Evolutionary conservation across 2,113 vertebrate species (phyloP), one percentile per base, ranked within the genome.

Genomic region (Daboia siamensis): DNA sequence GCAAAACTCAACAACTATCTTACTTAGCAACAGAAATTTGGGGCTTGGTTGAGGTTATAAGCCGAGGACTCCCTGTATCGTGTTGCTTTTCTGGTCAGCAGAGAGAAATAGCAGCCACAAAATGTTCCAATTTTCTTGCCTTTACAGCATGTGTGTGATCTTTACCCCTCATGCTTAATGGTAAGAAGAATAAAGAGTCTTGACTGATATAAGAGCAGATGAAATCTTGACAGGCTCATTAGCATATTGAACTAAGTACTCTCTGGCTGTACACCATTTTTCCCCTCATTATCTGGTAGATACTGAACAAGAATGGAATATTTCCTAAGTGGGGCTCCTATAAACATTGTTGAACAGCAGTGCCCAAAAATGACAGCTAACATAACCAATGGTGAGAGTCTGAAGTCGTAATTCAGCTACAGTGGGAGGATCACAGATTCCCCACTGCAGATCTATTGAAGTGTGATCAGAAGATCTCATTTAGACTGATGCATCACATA

Each of bases 211-310:
- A 69, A 74, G 54, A 52, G 61, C 48, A 88, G 24, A 69, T 74
- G 86, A 92, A 52, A 54, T 92, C 61, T 88, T 69, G 48, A 69
- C 59, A 88, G 39, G 57, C 46, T 91, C 90, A 86, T 91, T 86
- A 91, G 51, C 5, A n/a, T 24, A 54, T 64, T 92, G 91, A 74
- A 17, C 54, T 69, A 74, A 74, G 33, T 46, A 88, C 51, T 33
- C 13, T 21, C 51, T 52, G 64, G 48, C 54, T 54, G 33, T 74
- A 13, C 23, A 44, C 88, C 54, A 24, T 91, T 54, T 87, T n/a
- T 13, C 5, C 24, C 48, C 84, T 87, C 52, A 46, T 92, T 39
- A 92, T 56, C 23, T 52, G n/a, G 15, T 20, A 2, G 44, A 61
- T 13, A 26, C n/a, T 74, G 33, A 44, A 55, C 23, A 61, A 51